Evolutionary conservation across 35 echinoderm and acorn worm genomes (phyloP), one percentile per base, ranked within the genome.

Genomic region (Ophioderma brevispina): DNA sequence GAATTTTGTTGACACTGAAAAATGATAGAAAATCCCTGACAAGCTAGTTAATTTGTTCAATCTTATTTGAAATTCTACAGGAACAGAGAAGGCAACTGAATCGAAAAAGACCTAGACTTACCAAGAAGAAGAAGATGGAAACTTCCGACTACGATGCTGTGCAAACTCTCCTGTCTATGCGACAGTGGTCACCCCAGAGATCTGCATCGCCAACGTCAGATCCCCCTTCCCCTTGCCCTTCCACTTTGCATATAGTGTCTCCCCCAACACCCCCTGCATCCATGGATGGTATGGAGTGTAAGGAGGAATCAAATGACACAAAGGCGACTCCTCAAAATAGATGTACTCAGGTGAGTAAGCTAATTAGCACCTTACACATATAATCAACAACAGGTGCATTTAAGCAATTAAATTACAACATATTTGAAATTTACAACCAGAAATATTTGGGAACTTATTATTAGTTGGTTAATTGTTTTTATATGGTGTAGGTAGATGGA

Each of bases 121-220:
- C 4, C n/a, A 33, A 59, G 34, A 59, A 46, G 31, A 37, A 52
- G 19, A 37, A 82, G 35, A 91, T 91, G 64, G 90, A 91, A 82
- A 84, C 63, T 21, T 95, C 94, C 17, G 94, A 95, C 80, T 92
- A 56, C 39, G 94, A 95, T 87, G 94, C 94, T 14, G 90, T 95
- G 84, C 40, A 95, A 81, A 95, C 94, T 1, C 70, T 95, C 0
- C 90, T 95, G 31, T 91, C 90, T 4, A 95, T 95, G 94, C 77
- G 93, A 31, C 79, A 79, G 34, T 85, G 76, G 55, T 81, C 93
- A 5, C 78, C 92, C 0, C 81, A 76, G 40, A 49, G 84, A 6
- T 80, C 52, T 21, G 63, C 79, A 1, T 78, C 40, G 70, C 82
- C 75, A 10, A 31, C 40, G n/a, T 79, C 39, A 31, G 43, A 28